Conservation (phyloP, 2,888 invertebrate genomes). For the Salticus scenicus region DNA sequence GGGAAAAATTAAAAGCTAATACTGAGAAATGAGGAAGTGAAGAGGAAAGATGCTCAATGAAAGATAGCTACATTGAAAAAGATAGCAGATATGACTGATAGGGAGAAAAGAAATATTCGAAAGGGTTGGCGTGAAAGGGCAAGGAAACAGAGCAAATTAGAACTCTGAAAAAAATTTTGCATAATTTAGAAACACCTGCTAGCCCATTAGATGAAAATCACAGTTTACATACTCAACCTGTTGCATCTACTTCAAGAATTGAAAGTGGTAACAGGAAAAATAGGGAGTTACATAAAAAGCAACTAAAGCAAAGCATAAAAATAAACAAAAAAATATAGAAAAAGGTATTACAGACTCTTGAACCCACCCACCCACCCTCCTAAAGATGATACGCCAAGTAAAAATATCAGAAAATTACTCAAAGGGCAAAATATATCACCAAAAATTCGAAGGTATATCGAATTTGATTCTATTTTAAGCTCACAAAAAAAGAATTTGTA, state of each 20-base stretch:
- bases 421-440: background rate
- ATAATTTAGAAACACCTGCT: no score
- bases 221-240: background rate
- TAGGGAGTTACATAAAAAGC: background rate
- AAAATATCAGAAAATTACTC: background rate
- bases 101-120: background rate
- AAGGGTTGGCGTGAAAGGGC: no score
- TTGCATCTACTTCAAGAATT: background rate
- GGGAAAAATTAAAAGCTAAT: background rate
- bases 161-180: background rate
- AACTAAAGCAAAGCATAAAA: background rate
- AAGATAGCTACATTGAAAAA: background rate
- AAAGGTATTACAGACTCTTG: no score
- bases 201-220: background rate
- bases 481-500: no score
- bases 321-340: no score
- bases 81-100: no score
- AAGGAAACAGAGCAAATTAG: background rate
- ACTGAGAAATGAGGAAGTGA: background rate
- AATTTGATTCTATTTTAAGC: no score
- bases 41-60: background rate
- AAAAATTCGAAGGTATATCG: no score
- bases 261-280: no score
- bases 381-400: no score
- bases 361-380: background rate